phyloP scores from a whole-genome alignment of 1,140 invertebrate species.

The Zophobas morio region DNA sequence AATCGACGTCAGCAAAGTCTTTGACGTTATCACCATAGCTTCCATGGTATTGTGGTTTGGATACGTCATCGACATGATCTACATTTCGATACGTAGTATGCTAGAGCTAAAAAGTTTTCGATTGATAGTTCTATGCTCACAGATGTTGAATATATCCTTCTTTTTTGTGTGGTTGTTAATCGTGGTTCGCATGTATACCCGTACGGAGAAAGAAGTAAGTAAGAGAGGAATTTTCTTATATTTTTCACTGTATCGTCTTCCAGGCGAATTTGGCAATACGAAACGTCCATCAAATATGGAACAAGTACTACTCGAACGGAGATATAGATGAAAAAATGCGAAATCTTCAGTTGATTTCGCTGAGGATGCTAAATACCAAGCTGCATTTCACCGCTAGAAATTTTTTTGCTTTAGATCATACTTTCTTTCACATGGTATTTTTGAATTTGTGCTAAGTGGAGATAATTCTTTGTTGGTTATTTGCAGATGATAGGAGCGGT shows the following conservation, averaged over 20 bases:
- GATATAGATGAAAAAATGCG: constrained; percentile 29
- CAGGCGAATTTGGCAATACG: constrained; percentile 48
- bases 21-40: background rate
- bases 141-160: background rate
- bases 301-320: constrained; percentile 42
- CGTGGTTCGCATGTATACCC: background rate
- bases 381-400: constrained; percentile 49
- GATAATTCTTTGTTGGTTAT: too few relatives aligned
- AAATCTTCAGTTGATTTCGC: constrained; percentile 49
- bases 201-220: background rate
- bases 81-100: background rate
- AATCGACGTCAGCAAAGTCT: background rate
- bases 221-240: background rate
- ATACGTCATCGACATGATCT: background rate
- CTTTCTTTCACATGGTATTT: constrained; percentile 49
- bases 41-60: background rate
- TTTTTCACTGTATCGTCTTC: too few relatives aligned
- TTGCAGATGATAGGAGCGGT: too few relatives aligned
- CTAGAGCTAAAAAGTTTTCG: background rate
- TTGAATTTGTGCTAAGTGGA: too few relatives aligned
- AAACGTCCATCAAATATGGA: constrained; percentile 55
- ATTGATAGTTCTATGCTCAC: background rate
- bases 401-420: constrained; percentile 52
- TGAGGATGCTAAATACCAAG: constrained; percentile 48
- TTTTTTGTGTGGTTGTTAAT: background rate